phyloP scores from a whole-genome alignment of 2,888 invertebrate genomes.

The Protophormia terraenovae region DNA sequence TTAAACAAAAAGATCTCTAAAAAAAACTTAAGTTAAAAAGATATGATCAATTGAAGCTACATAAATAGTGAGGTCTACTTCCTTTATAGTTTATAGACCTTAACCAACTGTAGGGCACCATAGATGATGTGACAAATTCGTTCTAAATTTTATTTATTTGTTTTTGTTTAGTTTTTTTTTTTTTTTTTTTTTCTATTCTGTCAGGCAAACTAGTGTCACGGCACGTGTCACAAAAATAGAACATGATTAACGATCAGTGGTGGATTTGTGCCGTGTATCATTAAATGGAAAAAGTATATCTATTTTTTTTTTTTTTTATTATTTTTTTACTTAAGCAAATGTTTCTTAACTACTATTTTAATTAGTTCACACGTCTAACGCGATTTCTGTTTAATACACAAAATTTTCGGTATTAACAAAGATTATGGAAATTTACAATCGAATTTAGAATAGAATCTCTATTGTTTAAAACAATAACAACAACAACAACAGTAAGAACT shows the following conservation, averaged over 20 bases:
- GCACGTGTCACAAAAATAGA: constrained; percentile 61
- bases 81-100: no score
- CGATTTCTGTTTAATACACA: neutral
- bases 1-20: no score
- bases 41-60: no score
- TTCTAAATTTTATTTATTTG: neutral
- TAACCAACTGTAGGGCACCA: neutral
- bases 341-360: neutral
- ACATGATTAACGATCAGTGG: constrained; percentile 48
- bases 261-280: neutral
- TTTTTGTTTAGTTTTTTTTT: neutral
- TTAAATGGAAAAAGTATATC: neutral
- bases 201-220: constrained; percentile 24
- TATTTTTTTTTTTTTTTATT: neutral
- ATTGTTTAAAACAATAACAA: neutral
- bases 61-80: no score
- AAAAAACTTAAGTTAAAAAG: no score
- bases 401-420: neutral
- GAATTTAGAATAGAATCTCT: neutral
- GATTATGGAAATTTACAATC: neutral
- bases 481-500: neutral
- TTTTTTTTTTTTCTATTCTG: neutral
- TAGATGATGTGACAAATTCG: constrained; percentile 40
- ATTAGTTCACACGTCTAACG: constrained; percentile 1
- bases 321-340: neutral